Percentiles rank a stretch among this genome's conserved stretches.
Conservation (phyloP, 2,888 invertebrate genomes). For the Embidobia sp. region DNA sequence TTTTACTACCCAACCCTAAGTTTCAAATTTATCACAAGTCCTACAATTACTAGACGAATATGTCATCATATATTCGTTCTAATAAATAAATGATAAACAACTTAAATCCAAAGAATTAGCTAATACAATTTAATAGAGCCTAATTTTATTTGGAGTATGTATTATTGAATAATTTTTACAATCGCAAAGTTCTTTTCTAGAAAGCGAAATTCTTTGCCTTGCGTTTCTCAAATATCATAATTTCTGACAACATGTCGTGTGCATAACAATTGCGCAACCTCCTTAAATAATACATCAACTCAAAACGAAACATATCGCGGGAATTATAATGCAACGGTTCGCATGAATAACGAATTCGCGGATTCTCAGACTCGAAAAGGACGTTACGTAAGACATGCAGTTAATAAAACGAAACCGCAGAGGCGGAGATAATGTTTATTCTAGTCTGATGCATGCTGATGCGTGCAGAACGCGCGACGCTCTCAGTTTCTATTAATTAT, state of each 20-base stretch:
- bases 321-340: constrained; percentile 17
- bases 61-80: too few species aligned
- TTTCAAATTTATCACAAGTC: too few species aligned
- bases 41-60: too few species aligned
- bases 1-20: too few species aligned
- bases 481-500: constrained; percentile 42
- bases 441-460: constrained; percentile 68
- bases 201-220: too few species aligned
- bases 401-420: constrained; percentile 29
- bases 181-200: too few species aligned
- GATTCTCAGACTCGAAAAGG: constrained; percentile 15
- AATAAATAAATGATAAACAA: too few species aligned
- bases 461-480: constrained; percentile 59
- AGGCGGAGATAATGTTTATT: constrained; percentile 67
- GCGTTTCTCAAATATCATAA: too few species aligned
- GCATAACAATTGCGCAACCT: constrained; percentile 5
- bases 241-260: background rate
- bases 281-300: constrained; percentile 13
- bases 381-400: constrained; percentile 32
- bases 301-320: constrained; percentile 20
- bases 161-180: too few species aligned
- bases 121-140: too few species aligned
- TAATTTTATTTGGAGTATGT: too few species aligned
- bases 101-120: too few species aligned
- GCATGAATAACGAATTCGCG: constrained; percentile 34